Evolutionary conservation across 1,140 invertebrate species (phyloP), one percentile per base, ranked within the genome.

Genomic region (Camponotus pennsylvanicus): DNA sequence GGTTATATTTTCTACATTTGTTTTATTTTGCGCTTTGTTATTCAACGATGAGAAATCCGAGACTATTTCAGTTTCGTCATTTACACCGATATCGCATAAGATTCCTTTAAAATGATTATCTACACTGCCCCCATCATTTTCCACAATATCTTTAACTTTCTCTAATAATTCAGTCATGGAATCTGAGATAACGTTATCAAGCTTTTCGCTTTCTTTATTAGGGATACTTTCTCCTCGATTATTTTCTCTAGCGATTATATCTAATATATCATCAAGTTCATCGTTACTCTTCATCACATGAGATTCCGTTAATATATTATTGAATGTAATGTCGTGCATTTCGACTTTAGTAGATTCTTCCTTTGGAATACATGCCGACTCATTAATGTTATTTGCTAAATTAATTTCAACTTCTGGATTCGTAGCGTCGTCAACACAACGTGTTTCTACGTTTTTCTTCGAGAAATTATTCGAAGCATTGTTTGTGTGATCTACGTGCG

Each of bases 301-400:
- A 21, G 64, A 55, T 59, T 83, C 82, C 11, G 52, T 21, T 40
- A 86, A 34, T 1, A 76, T 82, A 1, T 92, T 82, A 18, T 89
- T 61, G 57, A 89, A 21, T 40, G 71, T 88, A 3, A 86, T 21
- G 27, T 73, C 80, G 70, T 87, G 61, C 21, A 71, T 77, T 18
- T 91, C 88, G 11, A 92, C 86, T 80, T 91, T 92, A 0, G 89
- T 92, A 18, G 93, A 94, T 89, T 94, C 92, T 4, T 86, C 86
- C 73, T 88, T 87, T 0, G 93, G 92, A 84, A 94, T 59, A 86
- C 94, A 92, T 27, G 79, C 76, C 1, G 88, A 91, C n/a, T 83
- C 49, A 21, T 92, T 86, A 13, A 92, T 71, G 37, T 89, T 90
- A 59, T 49, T 75, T 7, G 84, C 49, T 52, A 76, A 66, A 8